Evolutionary conservation across 2,888 invertebrate species (phyloP), one percentile per base, ranked within the genome.

Genomic region (Agrotis clavis): DNA sequence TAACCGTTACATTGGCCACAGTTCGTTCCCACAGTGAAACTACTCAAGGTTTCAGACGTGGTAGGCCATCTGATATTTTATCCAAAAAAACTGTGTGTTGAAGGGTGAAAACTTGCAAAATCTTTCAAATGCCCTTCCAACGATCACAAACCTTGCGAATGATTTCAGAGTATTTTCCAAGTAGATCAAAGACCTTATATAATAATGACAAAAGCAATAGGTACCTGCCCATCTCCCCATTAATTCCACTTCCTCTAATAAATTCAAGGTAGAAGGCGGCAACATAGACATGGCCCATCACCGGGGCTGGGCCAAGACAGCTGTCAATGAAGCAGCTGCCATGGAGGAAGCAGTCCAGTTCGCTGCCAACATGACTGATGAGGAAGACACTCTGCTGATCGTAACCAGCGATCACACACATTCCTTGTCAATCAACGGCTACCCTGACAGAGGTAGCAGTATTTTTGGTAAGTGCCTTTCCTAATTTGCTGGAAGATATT

Each of bases 241-340:
- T 11, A 41, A 25, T 45, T 25, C 16, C 18, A 56, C 4, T 9
- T 11, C 6, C 7, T 57, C 7, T 64, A 19, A 62, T 71, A 41
- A 64, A 77, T 85, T 83, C 4, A 77, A 98, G 98, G 97, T 98
- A 41, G 98, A 98, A 96, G 98, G 98, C 14, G 99, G 98, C 0
- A 97, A 98, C 86, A 98, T 99, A 77, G 99, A 99, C 92, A 97
- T 97, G 91, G 98, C 98, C 0, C 98, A 99, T 91, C 99, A 99
- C 92, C 97, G 98, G 1, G 98, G 98, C 19, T 97, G 97, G 75
- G 98, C 98, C 0, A 97, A 97, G 77, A 97, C 97, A 65, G 98
- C 99, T 0, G 94, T 99, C 14, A 96, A 97, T 69, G 99, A 99
- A 91, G 97, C 98, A 0, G 94, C 98, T 0, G 97, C 98, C 1